Base-by-base conservation (phyloP, 2,888 invertebrate species). In the Diarsia dahlii region DNA sequence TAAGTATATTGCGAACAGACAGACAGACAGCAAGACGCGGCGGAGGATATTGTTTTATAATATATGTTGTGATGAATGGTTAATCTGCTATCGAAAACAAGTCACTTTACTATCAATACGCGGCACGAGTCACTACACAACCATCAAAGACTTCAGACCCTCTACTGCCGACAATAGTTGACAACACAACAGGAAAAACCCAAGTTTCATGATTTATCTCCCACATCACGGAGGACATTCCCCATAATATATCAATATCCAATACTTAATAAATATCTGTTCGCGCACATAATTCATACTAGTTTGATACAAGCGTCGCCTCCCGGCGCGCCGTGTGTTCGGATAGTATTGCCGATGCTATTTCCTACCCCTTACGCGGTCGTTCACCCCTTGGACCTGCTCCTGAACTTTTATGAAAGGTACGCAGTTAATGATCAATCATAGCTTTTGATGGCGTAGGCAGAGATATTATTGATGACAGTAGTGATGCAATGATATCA, bases 361-460 rank as follows among this genome's bases (percentile, higher is more conserved):
- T 80, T 73, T 73, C 54, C 80, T 62, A 68, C 64, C 84, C 78
- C 50, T 84, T 64, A 60, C 20, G 18, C 63, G 84, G 84, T 18
- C 80, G 23, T 72, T 80, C 48, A 80, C 67, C 80, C 63, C 12
- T 39, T n/a, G n/a, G 34, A 71, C 80, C 62, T 83, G n/a, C 9
- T 60, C 28, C 34, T 45, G 62, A 62, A 66, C 46, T 70, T 64
- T 62, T 34, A 62, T 62, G 15, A 39, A 64, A 50, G 45, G 34
- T 20, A 56, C 54, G 20, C 65, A 65, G 20, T 45, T 34, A 48
- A 18, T 52, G 20, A 70, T 78, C 65, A 70, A 66, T 46, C n/a
- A 70, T 56, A 23, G n/a, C 18, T 62, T 20, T 10, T 73, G 12
- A 46, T 0, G 20, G 45, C 12, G 18, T 63, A 34, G 46, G 23